Percentiles rank a stretch among this genome's conserved stretches.
phyloP scores from a whole-genome alignment of 1,140 invertebrate species.

The Tachypleus tridentatus region DNA sequence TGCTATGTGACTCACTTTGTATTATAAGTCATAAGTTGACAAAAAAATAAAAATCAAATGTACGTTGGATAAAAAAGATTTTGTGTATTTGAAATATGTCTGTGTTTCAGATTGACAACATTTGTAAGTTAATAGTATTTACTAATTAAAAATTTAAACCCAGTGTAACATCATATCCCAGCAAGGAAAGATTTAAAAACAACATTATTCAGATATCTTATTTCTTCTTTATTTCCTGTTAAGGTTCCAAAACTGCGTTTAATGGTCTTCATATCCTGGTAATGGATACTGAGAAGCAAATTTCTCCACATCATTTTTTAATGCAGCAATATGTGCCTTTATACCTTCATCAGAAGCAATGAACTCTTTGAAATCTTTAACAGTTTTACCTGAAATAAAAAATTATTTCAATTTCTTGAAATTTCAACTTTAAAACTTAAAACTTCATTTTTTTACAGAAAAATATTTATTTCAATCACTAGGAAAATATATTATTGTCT shows the following conservation, averaged over 20 bases:
- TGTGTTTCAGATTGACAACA: too few relatives aligned
- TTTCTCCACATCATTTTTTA: conserved; percentile 40
- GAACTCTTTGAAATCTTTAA: conserved; percentile 45
- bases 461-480: conserved; percentile 2
- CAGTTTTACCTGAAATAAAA: conserved; percentile 23
- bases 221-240: too few relatives aligned
- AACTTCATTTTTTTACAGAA: conserved; percentile 3
- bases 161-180: too few relatives aligned
- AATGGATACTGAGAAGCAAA: conserved; percentile 45
- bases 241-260: conserved; percentile 2
- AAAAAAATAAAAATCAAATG: too few relatives aligned
- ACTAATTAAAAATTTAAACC: too few relatives aligned
- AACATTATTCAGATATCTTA: too few relatives aligned
- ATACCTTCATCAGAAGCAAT: conserved; percentile 36
- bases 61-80: too few relatives aligned
- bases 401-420: background rate
- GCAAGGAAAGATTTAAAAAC: too few relatives aligned
- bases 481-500: conserved; percentile 1
- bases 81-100: too few relatives aligned
- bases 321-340: conserved; percentile 30
- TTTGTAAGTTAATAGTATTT: too few relatives aligned
- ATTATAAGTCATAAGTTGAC: too few relatives aligned
- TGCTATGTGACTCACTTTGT: too few relatives aligned
- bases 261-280: conserved; percentile 42
- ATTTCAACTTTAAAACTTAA: background rate